Conservation (phyloP, 2,797 vertebrate species). For the Apogon talboti region DNA sequence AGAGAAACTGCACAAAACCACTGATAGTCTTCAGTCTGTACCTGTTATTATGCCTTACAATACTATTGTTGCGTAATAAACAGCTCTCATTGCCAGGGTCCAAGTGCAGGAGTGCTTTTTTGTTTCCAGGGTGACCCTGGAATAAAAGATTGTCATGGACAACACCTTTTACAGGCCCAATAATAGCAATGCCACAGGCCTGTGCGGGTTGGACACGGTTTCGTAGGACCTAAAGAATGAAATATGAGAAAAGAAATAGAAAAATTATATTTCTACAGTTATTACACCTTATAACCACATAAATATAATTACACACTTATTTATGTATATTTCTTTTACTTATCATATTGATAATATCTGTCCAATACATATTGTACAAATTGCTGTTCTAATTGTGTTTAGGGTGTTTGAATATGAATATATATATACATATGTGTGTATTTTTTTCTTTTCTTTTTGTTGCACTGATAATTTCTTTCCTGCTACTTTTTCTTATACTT, state of each 20-base stretch:
- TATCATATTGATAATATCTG: no score
- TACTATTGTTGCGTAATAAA: conserved; percentile 86
- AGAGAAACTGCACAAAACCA: not conserved
- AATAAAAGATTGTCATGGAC: conserved; percentile 92
- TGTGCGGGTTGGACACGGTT: conserved; percentile 90
- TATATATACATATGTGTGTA: no score
- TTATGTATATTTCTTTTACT: no score
- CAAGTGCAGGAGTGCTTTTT: conserved; percentile 86
- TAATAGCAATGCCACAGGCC: conserved; percentile 87
- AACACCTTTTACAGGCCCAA: conserved; percentile 86
- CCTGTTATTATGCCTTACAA: conserved; percentile 85
- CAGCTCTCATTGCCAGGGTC: conserved; percentile 84
- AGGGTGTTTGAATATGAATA: no score
- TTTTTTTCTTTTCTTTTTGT: no score
- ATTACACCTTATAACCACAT: not conserved
- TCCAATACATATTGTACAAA: no score
- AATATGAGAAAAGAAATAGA: not conserved
- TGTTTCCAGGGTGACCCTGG: conserved; percentile 85
- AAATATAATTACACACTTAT: not conserved
- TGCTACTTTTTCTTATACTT: no score
- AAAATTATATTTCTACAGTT: no score
- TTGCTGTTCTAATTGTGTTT: no score
- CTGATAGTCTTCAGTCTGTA: conserved; percentile 48
- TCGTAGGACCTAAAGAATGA: conserved; percentile 84
- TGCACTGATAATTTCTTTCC: no score